Conservation (phyloP, 2,888 invertebrate species). For the Pandemis corylana region DNA sequence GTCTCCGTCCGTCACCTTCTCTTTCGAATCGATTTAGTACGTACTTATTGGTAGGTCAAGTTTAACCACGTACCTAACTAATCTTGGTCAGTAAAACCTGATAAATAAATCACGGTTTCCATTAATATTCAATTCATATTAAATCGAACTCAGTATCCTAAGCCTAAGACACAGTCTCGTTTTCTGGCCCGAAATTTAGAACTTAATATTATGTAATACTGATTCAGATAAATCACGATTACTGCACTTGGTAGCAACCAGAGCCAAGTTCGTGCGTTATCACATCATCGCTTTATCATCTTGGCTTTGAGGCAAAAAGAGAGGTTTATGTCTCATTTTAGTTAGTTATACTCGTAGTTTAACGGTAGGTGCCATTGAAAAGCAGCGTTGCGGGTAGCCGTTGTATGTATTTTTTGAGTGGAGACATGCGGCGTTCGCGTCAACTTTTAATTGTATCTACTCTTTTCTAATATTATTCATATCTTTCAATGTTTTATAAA, state of each 20-base stretch:
- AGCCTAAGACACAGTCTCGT: not conserved
- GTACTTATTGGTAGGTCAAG: not conserved
- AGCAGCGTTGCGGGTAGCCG: not conserved
- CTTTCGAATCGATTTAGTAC: not conserved
- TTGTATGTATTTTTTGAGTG: not conserved
- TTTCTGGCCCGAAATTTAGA: not conserved
- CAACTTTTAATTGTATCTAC: not conserved
- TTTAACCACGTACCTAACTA: not conserved
- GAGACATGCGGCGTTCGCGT: not conserved
- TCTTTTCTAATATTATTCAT: not conserved
- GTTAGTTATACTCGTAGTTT: not conserved
- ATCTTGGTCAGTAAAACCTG: not conserved
- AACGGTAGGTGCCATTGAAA: not conserved
- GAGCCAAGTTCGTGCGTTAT: slow-evolving; percentile 59
- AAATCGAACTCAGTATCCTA: not conserved
- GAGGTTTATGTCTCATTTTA: not conserved
- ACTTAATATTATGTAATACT: not conserved
- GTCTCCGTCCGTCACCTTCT: too few species aligned
- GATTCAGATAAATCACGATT: slow-evolving; percentile 25
- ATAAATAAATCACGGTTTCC: not conserved
- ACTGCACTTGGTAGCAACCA: slow-evolving; percentile 35
- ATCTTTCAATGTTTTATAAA: not conserved
- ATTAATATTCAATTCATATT: not conserved
- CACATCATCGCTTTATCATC: slow-evolving; percentile 48
- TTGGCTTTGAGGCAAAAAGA: slow-evolving; percentile 16